Evolutionary conservation across 2,113 vertebrate genomes (phyloP).

Genomic region (Cynoglossus semilaevis): DNA sequence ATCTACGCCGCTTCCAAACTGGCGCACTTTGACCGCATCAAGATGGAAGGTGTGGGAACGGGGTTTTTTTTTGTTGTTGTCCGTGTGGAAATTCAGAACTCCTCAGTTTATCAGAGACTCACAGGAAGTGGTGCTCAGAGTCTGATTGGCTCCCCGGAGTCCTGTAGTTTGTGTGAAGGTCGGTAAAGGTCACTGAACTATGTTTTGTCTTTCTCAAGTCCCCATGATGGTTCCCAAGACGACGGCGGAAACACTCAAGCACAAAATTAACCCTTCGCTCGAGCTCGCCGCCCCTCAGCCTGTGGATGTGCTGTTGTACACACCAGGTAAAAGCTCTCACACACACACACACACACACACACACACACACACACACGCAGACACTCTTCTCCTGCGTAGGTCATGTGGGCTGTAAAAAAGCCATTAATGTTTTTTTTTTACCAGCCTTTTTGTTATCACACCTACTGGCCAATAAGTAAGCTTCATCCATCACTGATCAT

Average conservation of each 20-base stretch:
- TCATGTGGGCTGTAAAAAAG: too few species aligned
- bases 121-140: background rate
- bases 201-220: constrained; percentile 67
- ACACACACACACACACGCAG: constrained; percentile 65
- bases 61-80: background rate
- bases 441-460: too few species aligned
- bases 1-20: constrained; percentile 91
- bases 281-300: constrained; percentile 82
- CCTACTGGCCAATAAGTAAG: too few species aligned
- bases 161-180: background rate
- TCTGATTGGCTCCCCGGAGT: background rate
- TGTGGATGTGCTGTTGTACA: constrained; percentile 89
- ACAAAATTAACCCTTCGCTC: constrained; percentile 93
- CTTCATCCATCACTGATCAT: too few species aligned
- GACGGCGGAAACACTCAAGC: constrained; percentile 90
- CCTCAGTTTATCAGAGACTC: too few species aligned
- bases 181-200: background rate
- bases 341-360: constrained; percentile 69
- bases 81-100: background rate
- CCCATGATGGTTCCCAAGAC: constrained; percentile 89
- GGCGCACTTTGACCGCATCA: constrained; percentile 90
- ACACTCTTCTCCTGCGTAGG: constrained; percentile 8
- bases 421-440: too few species aligned
- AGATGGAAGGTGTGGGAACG: constrained; percentile 79
- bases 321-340: constrained; percentile 79